Base-by-base conservation (phyloP, 2,888 invertebrate species). In the Agrochola lychnidis region DNA sequence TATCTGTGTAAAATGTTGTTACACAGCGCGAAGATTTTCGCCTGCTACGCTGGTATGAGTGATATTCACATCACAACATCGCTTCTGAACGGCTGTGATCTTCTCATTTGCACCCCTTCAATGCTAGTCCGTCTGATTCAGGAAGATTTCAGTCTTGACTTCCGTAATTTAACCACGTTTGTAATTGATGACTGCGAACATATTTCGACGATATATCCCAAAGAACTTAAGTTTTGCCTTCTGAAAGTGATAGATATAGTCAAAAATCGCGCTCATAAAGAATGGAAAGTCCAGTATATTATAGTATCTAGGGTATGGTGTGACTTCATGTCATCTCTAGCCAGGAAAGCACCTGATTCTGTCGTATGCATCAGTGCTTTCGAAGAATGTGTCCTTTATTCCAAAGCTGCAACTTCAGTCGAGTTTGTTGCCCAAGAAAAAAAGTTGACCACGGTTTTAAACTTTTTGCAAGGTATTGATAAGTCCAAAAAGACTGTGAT, bases 331-430 rank as follows among this genome's bases (percentile, higher is more conserved):
- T 95, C 97, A 67, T 93, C 96, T 0, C 95, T 98, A 45, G 95
- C 97, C 0, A 95, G 94, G 61, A 95, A 94, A 64, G 96, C 97
- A 25, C 94, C 96, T 0, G 97, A 97, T 88, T 97, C 98, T 0
- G 94, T 98, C 1, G 93, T 98, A 7, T 97, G 98, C 75, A 98
- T 98, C 74, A 97, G 97, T 0, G 98, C 98, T 40, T 97, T 97
- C 86, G 97, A 98, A 85, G 98, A 98, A 94, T 98, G 98, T 67
- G 97, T 98, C 0, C 94, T 98, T 22, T 98, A 98, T 93, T 98
- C 97, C 86, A 97, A 91, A 94, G 97, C 83, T 78, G 94, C 89
- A n/a, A 95, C 94, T 25, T 89, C 93, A 0, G 94, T 96, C 0
- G 92, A 92, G 74, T 95, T 95, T 66, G 91, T 95, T 3, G 91